Conservation (phyloP, 2,797 vertebrate species). For the Brachyalestes nurse region DNA sequence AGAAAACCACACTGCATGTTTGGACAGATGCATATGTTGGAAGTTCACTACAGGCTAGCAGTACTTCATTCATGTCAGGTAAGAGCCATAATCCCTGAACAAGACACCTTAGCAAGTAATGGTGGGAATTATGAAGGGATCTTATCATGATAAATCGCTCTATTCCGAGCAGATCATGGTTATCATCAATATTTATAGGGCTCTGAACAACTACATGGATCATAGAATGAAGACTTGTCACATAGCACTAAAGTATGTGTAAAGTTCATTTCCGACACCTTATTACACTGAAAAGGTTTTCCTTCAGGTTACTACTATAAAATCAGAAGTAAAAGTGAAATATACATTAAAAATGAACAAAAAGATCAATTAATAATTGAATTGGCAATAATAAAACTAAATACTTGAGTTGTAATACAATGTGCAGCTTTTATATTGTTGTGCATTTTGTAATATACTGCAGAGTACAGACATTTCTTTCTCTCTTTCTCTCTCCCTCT, state of each 20-base stretch:
- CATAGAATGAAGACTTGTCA: no score
- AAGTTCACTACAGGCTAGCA: constrained; percentile 16
- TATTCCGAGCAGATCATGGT: neutral
- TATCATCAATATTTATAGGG: neutral
- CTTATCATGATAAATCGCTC: no score
- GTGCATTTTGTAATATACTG: no score
- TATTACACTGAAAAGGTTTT: no score
- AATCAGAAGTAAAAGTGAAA: neutral
- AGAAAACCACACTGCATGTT: constrained; percentile 19
- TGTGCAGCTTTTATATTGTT: neutral
- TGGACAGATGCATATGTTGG: constrained; percentile 16
- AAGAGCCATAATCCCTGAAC: neutral
- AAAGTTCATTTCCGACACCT: no score
- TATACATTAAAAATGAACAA: neutral
- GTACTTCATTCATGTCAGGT: neutral
- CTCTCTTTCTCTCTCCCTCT: neutral
- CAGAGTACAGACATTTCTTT: neutral
- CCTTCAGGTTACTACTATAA: no score
- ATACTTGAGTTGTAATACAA: no score
- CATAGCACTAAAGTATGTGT: no score
- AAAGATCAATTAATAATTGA: neutral
- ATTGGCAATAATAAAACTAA: neutral
- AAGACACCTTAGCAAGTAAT: neutral
- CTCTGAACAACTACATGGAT: neutral
- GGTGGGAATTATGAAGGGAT: neutral